These are phyloP conservation scores for Anastrepha ludens DNA, from an alignment of 1,140 invertebrate genomes.

Conservation along the genomic window DNA sequence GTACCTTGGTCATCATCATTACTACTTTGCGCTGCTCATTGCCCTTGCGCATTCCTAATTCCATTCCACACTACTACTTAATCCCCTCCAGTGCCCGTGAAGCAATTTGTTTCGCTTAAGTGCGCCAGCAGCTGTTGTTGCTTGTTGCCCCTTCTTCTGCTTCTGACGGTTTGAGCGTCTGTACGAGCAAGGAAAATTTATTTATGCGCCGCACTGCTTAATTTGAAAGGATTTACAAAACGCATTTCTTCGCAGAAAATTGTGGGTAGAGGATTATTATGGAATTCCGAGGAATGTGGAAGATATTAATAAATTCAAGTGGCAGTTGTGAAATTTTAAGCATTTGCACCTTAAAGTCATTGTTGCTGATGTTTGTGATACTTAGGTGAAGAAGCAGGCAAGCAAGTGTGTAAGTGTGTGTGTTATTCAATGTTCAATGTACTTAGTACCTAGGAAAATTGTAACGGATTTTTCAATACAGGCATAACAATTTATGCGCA, in stretches of 20 bases:
- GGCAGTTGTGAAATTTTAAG: conserved; percentile 46
- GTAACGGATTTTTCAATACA: no score
- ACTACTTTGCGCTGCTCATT: conserved; percentile 19
- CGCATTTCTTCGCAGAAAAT: conserved; percentile 29
- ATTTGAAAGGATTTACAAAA: conserved; percentile 47
- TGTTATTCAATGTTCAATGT: no score
- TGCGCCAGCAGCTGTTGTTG: conserved; percentile 34
- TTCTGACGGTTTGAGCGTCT: not conserved
- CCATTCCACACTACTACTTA: conserved; percentile 16
- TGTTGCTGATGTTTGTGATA: not conserved
- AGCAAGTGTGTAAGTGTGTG: no score
- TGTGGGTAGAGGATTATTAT: not conserved
- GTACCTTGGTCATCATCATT: conserved; percentile 42
- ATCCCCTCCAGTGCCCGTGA: not conserved
- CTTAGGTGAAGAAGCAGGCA: no score
- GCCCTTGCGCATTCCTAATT: conserved; percentile 41
- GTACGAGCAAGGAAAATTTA: not conserved
- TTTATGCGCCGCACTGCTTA: conserved; percentile 29
- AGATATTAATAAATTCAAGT: conserved; percentile 48
- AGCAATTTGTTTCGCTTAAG: conserved; percentile 50
- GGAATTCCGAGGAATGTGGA: conserved; percentile 15
- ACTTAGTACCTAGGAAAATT: no score
- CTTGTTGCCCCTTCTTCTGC: not conserved
- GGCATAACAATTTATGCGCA: no score
- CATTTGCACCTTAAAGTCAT: conserved; percentile 37